Conservation (phyloP, 2,888 invertebrate species). For the Apoda limacodes region DNA sequence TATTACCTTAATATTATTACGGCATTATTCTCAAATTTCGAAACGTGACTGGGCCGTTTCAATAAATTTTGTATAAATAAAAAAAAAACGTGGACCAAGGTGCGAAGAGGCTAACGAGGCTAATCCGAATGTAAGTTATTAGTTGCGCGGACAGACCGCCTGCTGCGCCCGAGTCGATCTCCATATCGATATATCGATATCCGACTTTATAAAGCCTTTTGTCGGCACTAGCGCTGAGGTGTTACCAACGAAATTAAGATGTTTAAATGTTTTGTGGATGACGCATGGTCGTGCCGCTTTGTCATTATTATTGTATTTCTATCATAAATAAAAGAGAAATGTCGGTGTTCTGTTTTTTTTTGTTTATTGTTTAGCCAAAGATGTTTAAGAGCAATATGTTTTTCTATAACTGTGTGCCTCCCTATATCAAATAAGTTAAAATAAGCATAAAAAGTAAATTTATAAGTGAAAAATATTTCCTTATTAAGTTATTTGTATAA, state of each 20-base stretch:
- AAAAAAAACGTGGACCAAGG: slow-evolving; percentile 58
- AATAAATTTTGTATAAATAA: slow-evolving; percentile 64
- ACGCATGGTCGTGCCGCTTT: slow-evolving; percentile 52
- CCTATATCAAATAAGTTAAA: slow-evolving; percentile 1
- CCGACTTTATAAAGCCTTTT: slow-evolving; percentile 61
- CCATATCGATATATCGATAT: slow-evolving; percentile 34
- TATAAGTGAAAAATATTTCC: background rate
- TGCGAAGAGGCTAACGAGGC: slow-evolving; percentile 67
- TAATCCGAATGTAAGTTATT: slow-evolving; percentile 67
- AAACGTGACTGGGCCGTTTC: slow-evolving; percentile 47
- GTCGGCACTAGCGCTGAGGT: slow-evolving; percentile 63
- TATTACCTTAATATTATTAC: slow-evolving; percentile 56
- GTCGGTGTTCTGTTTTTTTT: slow-evolving; percentile 25
- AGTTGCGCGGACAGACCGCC: slow-evolving; percentile 45
- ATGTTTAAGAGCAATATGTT: slow-evolving; percentile 12
- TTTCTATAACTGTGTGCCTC: slow-evolving; percentile 4
- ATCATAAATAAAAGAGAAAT: slow-evolving; percentile 12
- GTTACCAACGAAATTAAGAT: slow-evolving; percentile 65
- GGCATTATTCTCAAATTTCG: slow-evolving; percentile 56
- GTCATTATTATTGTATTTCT: slow-evolving; percentile 19
- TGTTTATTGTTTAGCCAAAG: slow-evolving; percentile 23
- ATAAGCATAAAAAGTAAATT: slow-evolving; percentile 2
- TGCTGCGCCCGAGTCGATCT: slow-evolving; percentile 41
- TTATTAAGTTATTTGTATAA: too few relatives aligned
- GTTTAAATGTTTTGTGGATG: slow-evolving; percentile 63